Evolutionary conservation across 2,797 vertebrate genomes (phyloP), one percentile per base, ranked within the genome.

Genomic region (Enteromius trimaculatus): DNA sequence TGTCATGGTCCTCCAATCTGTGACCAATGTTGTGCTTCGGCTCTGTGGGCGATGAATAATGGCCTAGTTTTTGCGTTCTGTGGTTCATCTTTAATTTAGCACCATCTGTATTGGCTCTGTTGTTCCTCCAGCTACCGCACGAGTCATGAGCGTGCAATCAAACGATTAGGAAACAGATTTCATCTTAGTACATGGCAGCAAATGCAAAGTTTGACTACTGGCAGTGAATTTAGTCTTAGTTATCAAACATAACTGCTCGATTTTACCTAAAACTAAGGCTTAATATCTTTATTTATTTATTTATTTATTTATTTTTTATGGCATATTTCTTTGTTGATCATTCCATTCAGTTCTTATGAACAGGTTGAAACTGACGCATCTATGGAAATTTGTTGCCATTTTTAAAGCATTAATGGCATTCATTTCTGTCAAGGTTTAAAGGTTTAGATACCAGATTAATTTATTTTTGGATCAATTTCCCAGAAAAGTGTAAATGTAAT

Each of bases 11-110:
- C 68, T 77, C 55, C 79, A 80, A 79, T 84, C 77, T 82, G 71
- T 70, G 81, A 80, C 60, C 26, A 64, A 17, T 64, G 60, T 64
- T 8, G 60, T 64, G 26, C 26, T 64, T 64, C 6, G 2, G 60
- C 60, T 31, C 60, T 31, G 14, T 31, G 60, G 62, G 79, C 47
- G 26, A 82, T 75, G 64, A 86, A 84, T 86, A 90, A 84, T 90
- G 89, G 82, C 91, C 92, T 88, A 90, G 68, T 93, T 93, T 84
- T 88, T 87, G 89, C 4, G 53, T 87, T 88, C 88, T 88, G 87
- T 89, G 70, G 19, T 76, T 79, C 83, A 92, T 93, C 86, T 92
- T 92, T 93, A 88, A 93, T 94, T 92, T 88, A 92, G 88, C 87
- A 82, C 88, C 90, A 91, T 90, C 89, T 93, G 92, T 90, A 88